These are phyloP conservation scores for Ammodytes dubius DNA, from an alignment of 2,113 vertebrate genomes.

Conservation along the genomic window DNA sequence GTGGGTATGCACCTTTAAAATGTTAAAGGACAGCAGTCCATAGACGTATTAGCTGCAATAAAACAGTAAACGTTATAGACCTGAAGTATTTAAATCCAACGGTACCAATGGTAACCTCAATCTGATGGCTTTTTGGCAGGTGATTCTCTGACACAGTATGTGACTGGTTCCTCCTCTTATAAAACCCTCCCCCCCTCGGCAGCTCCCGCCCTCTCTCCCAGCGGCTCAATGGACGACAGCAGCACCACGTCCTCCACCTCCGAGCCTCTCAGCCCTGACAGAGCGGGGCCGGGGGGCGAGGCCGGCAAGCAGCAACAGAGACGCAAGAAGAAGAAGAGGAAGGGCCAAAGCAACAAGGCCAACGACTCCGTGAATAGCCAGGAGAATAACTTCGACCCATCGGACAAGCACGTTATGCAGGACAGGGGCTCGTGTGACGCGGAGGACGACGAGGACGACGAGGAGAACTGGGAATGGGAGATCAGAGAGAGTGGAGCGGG, in stretches of 20 bases:
- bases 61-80: background rate
- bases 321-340: constrained; percentile 85
- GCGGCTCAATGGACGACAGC: constrained; percentile 79
- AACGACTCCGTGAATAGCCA: constrained; percentile 77
- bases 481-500: constrained; percentile 83
- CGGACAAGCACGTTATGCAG: constrained; percentile 49
- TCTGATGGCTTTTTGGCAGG: constrained; percentile 72
- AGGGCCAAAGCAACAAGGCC: constrained; percentile 73
- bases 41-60: background rate
- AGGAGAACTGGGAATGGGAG: constrained; percentile 83
- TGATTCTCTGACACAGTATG: constrained; percentile 76
- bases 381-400: constrained; percentile 55
- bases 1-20: background rate
- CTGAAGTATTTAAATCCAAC: background rate
- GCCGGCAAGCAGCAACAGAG: constrained; percentile 77
- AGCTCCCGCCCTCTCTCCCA: constrained; percentile 80
- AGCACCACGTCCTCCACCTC: constrained; percentile 76
- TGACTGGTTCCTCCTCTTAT: constrained; percentile 86
- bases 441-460: constrained; percentile 73
- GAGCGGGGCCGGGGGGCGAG: constrained; percentile 70
- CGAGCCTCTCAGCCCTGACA: constrained; percentile 78
- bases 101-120: constrained; percentile 52
- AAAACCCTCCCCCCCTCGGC: constrained; percentile 80
- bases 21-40: background rate
- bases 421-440: constrained; percentile 59